Evolutionary conservation across 2,113 vertebrate species (phyloP).

Genomic region (Emydocephalus ijimae): DNA sequence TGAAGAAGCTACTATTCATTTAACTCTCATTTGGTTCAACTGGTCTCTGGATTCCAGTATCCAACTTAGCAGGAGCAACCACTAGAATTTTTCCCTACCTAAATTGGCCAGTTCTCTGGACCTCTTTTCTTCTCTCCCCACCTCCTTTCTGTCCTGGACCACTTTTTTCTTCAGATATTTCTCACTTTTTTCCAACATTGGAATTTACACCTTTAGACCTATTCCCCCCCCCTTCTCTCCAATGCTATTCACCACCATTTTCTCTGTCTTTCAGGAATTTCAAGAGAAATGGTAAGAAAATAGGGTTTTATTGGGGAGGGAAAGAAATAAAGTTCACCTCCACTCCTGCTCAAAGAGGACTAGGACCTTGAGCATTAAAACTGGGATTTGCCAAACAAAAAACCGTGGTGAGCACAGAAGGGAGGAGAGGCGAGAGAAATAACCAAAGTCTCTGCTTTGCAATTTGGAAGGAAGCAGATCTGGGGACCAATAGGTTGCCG

Average conservation of each 20-base stretch:
- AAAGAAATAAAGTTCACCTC: neutral
- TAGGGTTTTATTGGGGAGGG: neutral
- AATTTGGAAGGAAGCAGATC: too few relatives aligned
- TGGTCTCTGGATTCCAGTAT: neutral
- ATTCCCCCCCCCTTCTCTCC: neutral
- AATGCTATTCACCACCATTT: neutral
- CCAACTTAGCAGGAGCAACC: neutral
- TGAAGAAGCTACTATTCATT: neutral
- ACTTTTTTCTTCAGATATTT: neutral
- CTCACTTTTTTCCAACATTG: neutral
- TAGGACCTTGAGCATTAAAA: neutral
- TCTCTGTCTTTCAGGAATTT: neutral
- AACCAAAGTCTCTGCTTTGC: neutral
- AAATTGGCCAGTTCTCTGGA: neutral
- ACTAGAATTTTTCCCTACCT: neutral
- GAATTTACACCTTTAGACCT: neutral
- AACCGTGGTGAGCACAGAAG: neutral
- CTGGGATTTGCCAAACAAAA: too few relatives aligned
- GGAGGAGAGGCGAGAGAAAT: neutral
- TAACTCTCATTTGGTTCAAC: neutral
- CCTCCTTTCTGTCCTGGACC: neutral
- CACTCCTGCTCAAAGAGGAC: neutral
- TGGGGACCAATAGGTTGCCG: neutral
- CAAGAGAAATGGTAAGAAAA: neutral
- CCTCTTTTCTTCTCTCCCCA: neutral